Percentiles rank a stretch among this genome's conserved stretches.
Evolutionary conservation across 2,113 vertebrate genomes (phyloP).

Genomic region (Coregonus clupeaformis): DNA sequence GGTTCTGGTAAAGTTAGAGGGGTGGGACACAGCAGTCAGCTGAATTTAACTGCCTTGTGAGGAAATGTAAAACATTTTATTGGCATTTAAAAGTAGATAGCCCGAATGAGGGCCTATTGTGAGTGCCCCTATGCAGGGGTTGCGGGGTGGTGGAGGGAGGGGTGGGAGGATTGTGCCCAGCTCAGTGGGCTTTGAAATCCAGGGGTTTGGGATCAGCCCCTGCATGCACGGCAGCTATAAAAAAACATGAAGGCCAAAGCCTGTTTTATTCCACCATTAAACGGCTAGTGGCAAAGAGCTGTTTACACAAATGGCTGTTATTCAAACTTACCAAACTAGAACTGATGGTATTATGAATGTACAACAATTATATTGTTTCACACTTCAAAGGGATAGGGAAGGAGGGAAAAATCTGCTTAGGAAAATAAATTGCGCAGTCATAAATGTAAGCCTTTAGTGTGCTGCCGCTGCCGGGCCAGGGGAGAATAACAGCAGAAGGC

Average conservation of each 20-base stretch:
- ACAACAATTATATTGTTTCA: constrained; percentile 55
- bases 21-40: constrained; percentile 40
- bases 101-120: constrained; percentile 62
- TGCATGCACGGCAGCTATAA: constrained; percentile 45
- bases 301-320: constrained; percentile 61
- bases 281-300: constrained; percentile 36
- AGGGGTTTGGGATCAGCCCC: constrained; percentile 53
- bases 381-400: constrained; percentile 55
- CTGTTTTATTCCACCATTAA: constrained; percentile 54
- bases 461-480: constrained; percentile 19
- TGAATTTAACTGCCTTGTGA: constrained; percentile 53
- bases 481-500: constrained; percentile 52
- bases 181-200: constrained; percentile 61
- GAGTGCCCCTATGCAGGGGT: constrained; percentile 27
- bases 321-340: constrained; percentile 52
- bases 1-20: constrained; percentile 26
- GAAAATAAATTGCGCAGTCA: constrained; percentile 55
- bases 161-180: constrained; percentile 37
- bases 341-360: constrained; percentile 56
- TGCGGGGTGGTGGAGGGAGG: constrained; percentile 13
- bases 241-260: constrained; percentile 51
- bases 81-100: constrained; percentile 65
- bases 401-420: constrained; percentile 42
- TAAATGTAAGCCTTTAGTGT: constrained; percentile 61
- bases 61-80: constrained; percentile 76